Conservation (phyloP, 2,797 vertebrate species). For the Taeniopygia guttata region DNA sequence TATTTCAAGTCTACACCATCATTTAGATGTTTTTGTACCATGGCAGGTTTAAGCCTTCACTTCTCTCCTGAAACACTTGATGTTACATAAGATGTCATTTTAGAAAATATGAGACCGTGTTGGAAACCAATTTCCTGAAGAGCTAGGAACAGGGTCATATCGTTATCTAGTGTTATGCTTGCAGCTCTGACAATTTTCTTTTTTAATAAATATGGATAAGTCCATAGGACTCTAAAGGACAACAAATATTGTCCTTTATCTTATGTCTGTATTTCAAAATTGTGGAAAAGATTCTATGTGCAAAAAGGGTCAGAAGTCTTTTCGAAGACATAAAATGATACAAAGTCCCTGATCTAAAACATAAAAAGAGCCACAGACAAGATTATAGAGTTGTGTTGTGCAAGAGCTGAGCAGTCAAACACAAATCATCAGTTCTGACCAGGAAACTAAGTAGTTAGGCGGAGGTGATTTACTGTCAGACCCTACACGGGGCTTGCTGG, state of each 20-base stretch:
- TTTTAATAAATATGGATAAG: slow-evolving; percentile 44
- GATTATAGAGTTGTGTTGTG: neutral
- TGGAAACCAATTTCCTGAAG: slow-evolving; percentile 66
- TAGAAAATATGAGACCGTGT: slow-evolving; percentile 30
- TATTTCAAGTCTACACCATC: neutral
- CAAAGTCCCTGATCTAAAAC: neutral
- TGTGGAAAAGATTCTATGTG: neutral
- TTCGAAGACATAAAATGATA: neutral
- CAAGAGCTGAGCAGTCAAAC: neutral
- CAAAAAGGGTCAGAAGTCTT: neutral
- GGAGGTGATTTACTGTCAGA: neutral
- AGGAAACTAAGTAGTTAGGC: accelerated
- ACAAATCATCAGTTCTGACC: neutral
- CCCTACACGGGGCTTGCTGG: accelerated
- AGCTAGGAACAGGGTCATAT: neutral
- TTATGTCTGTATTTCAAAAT: neutral
- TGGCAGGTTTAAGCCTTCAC: neutral
- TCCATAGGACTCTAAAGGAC: neutral
- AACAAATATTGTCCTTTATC: neutral
- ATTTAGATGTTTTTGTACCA: neutral
- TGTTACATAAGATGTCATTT: slow-evolving; percentile 47
- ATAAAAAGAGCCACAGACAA: neutral
- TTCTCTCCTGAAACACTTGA: neutral
- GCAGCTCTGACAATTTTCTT: slow-evolving; percentile 20
- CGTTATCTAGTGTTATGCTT: slow-evolving; percentile 14